Evolutionary conservation across 2,113 vertebrate genomes (phyloP).

Genomic region (Stictonetta naevosa): DNA sequence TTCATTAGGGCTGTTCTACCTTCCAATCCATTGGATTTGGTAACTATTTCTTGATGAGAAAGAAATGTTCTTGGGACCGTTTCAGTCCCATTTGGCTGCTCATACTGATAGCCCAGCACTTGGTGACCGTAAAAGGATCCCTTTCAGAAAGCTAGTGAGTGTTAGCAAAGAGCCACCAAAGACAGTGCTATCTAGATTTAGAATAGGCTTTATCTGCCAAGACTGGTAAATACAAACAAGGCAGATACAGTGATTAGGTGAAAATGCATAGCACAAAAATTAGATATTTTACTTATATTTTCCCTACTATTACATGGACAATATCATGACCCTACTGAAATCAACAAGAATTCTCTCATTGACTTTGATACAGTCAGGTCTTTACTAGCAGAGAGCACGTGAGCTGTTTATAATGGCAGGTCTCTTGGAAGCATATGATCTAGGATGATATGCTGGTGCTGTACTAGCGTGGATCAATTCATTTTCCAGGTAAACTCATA

Average conservation of each 20-base stretch:
- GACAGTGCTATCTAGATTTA: conserved; percentile 2
- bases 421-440: neutral
- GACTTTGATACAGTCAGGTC: neutral
- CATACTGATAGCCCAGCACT: neutral
- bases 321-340: neutral
- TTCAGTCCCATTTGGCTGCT: neutral
- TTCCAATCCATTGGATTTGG: neutral
- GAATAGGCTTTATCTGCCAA: neutral
- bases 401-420: neutral
- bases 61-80: neutral
- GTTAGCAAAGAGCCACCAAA: conserved; percentile 19
- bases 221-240: neutral
- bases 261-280: neutral
- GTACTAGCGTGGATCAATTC: neutral
- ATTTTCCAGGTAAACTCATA: neutral
- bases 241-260: neutral
- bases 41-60: neutral
- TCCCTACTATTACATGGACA: neutral
- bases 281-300: neutral
- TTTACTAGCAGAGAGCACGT: neutral
- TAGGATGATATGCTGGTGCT: neutral
- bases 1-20: neutral
- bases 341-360: neutral
- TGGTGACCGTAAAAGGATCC: neutral
- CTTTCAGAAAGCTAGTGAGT: neutral